These are phyloP conservation scores for Ips nitidus DNA, from an alignment of 1,140 invertebrate species.

Conservation along the genomic window DNA sequence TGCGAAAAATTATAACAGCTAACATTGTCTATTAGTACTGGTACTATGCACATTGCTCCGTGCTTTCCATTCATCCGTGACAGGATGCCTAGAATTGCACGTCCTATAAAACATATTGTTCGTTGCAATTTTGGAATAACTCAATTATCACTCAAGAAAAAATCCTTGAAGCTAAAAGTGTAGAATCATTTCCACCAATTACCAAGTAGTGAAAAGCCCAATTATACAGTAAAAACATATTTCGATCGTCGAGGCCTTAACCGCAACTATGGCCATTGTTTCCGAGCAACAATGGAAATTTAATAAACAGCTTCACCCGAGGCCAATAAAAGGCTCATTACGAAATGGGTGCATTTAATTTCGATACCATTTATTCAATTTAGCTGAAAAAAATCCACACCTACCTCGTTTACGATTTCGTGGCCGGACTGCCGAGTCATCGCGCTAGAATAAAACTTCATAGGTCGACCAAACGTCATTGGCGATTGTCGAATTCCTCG, in stretches of 20 bases:
- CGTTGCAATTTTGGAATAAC: too few relatives aligned
- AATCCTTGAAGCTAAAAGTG: slow-evolving; percentile 8
- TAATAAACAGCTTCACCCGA: slow-evolving; percentile 8
- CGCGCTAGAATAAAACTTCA: slow-evolving; percentile 4
- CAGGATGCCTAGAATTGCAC: too few relatives aligned
- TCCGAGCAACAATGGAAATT: slow-evolving; percentile 19
- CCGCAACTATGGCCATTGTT: slow-evolving; percentile 9
- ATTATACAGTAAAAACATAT: slow-evolving; percentile 4
- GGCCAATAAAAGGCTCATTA: slow-evolving; percentile 16
- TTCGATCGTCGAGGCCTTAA: neutral
- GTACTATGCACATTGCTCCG: too few relatives aligned
- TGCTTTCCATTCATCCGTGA: too few relatives aligned
- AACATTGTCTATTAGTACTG: too few relatives aligned
- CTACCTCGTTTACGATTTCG: slow-evolving; percentile 22
- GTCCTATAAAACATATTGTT: too few relatives aligned
- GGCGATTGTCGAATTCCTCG: slow-evolving; percentile 6
- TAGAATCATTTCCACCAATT: slow-evolving; percentile 19
- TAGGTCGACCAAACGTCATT: slow-evolving; percentile 7
- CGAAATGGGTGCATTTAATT: slow-evolving; percentile 29
- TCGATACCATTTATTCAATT: slow-evolving; percentile 24
- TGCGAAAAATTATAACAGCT: too few relatives aligned
- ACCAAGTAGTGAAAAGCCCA: slow-evolving; percentile 6
- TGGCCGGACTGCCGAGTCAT: slow-evolving; percentile 2
- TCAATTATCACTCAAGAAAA: neutral
- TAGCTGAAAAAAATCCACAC: slow-evolving; percentile 24